Conservation (phyloP, 2,113 vertebrate species). For the Rhagologus leucostigma region DNA sequence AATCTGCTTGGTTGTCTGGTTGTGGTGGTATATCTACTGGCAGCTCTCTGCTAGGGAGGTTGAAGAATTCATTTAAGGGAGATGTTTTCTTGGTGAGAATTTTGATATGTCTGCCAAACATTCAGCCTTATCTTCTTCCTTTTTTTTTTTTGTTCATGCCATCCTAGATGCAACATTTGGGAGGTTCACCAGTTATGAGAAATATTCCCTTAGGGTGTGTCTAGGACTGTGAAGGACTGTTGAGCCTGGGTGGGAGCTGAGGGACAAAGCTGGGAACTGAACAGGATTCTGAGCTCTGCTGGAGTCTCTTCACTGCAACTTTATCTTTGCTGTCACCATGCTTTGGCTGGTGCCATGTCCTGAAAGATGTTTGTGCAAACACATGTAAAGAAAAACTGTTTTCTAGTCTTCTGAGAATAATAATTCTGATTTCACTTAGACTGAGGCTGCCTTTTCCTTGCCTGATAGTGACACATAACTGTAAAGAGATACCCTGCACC, state of each 20-base stretch:
- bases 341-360: not conserved
- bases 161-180: not conserved
- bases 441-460: not conserved
- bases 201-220: not conserved
- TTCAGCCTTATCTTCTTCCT: not conserved
- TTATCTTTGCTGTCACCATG: not conserved
- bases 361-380: not conserved
- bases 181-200: not conserved
- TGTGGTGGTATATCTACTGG: not conserved
- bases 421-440: not conserved
- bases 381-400: not conserved
- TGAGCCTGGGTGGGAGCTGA: not conserved
- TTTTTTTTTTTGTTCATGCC: not conserved
- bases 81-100: not conserved
- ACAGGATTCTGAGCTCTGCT: not conserved
- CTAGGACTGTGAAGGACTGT: not conserved
- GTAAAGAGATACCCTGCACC: not conserved
- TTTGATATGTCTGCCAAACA: not conserved
- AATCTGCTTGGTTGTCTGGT: not conserved
- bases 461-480: not conserved
- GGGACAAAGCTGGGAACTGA: not conserved
- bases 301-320: not conserved
- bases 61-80: not conserved
- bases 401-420: not conserved
- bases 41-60: not conserved